Evolutionary conservation across 92 coral and sea anemone genomes (phyloP), one percentile per base, ranked within the genome.

Genomic region (Heteractis magnifica): DNA sequence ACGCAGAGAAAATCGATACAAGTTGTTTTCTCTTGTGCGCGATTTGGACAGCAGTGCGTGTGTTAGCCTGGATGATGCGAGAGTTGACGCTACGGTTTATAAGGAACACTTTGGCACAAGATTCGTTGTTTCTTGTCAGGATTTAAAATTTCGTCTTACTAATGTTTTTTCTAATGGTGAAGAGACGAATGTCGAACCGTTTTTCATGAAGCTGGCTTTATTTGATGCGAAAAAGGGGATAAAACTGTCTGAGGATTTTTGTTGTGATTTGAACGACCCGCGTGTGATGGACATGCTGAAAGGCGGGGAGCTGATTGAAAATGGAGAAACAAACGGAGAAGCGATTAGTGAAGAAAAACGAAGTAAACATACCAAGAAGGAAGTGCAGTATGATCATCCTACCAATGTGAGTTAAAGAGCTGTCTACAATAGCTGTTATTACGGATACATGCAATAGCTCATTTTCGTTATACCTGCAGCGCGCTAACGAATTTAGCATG

Each of bases 161-260:
- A 91, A 89, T 83, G 90, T 78, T 83, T 52, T 75, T 55, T 85
- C 55, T 21, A 89, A 87, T 71, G 94, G 94, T 14, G 92, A 77
- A 41, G 95, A 91, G 71, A 84, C 83, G 21, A 97, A 97, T 84
- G 88, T 97, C 72, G 99, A 97, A 82, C 99, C 99, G 41, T 97
- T 97, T 83, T 97, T 90, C 83, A 71, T 93, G 34, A 92, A 92
- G 20, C 84, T 97, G 50, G 92, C 99, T 51, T 85, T 97, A 86
- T 94, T 90, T 88, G 99, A 97, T 81, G 97, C 92, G 90, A 94
- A 87, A 65, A 89, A 86, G 78, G 98, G 95, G 59, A 90, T 91
- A 41, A 96, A 96, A 76, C 82, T 96, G 52, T 94, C 99, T 0
- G 99, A 96, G 77, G 99, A 96, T 84, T 96, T 96, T 83, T 96